Conservation (phyloP, 2,797 vertebrate genomes). For the Protonibea diacanthus region DNA sequence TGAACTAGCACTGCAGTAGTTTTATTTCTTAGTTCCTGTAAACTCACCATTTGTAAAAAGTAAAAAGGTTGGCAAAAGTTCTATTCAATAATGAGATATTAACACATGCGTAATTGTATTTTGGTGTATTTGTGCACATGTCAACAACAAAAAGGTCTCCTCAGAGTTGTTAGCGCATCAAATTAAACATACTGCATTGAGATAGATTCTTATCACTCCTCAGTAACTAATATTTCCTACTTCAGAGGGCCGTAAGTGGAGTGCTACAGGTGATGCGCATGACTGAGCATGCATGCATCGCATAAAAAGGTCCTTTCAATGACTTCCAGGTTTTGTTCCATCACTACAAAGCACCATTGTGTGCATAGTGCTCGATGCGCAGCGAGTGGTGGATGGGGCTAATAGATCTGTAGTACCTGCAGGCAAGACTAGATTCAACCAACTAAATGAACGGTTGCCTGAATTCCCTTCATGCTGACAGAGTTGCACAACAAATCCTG, state of each 20-base stretch:
- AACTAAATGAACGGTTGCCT: conserved; percentile 28
- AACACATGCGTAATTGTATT: neutral
- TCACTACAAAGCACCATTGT: conserved; percentile 60
- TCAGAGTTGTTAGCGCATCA: neutral
- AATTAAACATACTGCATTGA: neutral
- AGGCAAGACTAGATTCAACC: conserved; percentile 41
- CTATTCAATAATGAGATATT: neutral
- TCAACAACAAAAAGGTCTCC: neutral
- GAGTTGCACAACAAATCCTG: neutral
- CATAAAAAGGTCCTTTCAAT: conserved; percentile 60
- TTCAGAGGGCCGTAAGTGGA: conserved; percentile 1
- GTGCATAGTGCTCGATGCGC: conserved; percentile 24
- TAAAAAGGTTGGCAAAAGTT: neutral
- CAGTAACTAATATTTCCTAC: conserved; percentile 39
- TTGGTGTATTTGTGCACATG: neutral
- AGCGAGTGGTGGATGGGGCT: conserved; percentile 25
- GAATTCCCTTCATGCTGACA: conserved; percentile 7
- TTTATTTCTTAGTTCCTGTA: neutral
- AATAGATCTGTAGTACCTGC: conserved; percentile 60
- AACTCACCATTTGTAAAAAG: neutral
- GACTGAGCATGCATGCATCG: conserved; percentile 42
- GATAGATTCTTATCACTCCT: conserved; percentile 28
- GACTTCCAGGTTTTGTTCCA: conserved; percentile 54
- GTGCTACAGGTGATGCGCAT: conserved; percentile 39
- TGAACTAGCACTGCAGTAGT: neutral